Conservation (phyloP, 2,888 invertebrate genomes). For the Podotricha telesiphe region DNA sequence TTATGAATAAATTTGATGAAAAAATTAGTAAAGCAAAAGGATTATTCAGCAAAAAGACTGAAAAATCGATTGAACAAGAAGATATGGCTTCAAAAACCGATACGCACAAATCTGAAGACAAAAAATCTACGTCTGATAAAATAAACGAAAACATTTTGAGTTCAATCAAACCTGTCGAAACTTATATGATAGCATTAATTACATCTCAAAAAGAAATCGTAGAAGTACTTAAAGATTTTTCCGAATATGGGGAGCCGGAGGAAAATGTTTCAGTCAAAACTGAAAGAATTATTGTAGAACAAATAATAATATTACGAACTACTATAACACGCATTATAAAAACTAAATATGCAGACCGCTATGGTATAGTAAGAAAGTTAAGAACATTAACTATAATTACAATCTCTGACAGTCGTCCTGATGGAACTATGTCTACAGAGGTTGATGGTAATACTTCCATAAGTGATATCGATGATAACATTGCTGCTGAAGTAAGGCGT, state of each 20-base stretch:
- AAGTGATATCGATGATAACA: constrained; percentile 44
- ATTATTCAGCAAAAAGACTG: constrained; percentile 52
- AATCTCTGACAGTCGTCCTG: constrained; percentile 45
- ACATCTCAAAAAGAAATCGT: constrained; percentile 46
- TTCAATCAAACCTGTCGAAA: constrained; percentile 33
- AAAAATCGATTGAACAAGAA: constrained; percentile 40
- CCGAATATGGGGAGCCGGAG: constrained; percentile 45
- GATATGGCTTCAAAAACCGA: constrained; percentile 8
- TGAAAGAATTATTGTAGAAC: constrained; percentile 43
- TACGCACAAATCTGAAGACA: not conserved
- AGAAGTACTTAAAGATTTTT: constrained; percentile 40
- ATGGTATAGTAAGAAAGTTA: constrained; percentile 44
- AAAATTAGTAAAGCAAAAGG: constrained; percentile 57
- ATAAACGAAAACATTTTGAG: constrained; percentile 28
- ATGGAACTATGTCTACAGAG: constrained; percentile 42
- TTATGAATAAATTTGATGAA: constrained; percentile 57
- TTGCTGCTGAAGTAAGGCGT: constrained; percentile 38
- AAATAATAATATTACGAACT: constrained; percentile 42
- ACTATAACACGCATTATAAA: constrained; percentile 48
- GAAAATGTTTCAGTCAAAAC: constrained; percentile 45
- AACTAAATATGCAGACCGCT: constrained; percentile 45
- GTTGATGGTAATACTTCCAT: constrained; percentile 44
- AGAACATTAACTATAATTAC: constrained; percentile 48
- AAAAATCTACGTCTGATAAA: constrained; percentile 16
- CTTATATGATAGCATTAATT: constrained; percentile 39